A percentile compares a stretch with the other conserved stretches of the same genome.
phyloP scores from a whole-genome alignment of 2,797 vertebrate species.

The Melanotaenia parkinsoni region DNA sequence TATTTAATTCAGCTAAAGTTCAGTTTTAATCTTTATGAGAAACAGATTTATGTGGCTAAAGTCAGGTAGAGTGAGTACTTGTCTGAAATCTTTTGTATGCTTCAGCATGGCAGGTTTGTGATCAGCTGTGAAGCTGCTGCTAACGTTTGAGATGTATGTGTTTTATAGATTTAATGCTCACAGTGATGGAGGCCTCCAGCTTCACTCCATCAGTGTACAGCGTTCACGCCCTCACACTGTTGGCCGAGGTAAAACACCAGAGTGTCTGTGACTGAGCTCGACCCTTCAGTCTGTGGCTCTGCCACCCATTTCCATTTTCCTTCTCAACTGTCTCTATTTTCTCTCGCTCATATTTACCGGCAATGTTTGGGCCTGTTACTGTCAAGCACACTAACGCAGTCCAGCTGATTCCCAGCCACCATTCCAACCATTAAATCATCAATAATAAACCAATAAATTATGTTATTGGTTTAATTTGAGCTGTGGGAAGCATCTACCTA shows the following conservation, averaged over 20 bases:
- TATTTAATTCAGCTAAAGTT: constrained; percentile 18
- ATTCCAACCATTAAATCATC: constrained; percentile 24
- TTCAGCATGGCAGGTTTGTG: constrained; percentile 30
- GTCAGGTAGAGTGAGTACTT: background rate
- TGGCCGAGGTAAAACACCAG: constrained; percentile 91
- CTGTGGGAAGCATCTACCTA: constrained; percentile 24
- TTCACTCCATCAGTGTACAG: constrained; percentile 98
- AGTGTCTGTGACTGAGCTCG: constrained; percentile 22
- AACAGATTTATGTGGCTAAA: background rate
- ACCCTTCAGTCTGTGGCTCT: constrained; percentile 23
- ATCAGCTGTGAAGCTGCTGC: constrained; percentile 24
- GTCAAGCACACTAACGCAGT: constrained; percentile 13
- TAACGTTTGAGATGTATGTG: constrained; percentile 62
- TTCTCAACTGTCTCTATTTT: constrained; percentile 26
- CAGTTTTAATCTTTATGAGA: constrained; percentile 12
- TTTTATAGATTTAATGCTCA: constrained; percentile 93
- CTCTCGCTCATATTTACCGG: constrained; percentile 24
- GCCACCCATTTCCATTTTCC: constrained; percentile 12
- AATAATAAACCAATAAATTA: constrained; percentile 43
- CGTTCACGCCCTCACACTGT: constrained; percentile 94
- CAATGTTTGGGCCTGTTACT: constrained; percentile 21
- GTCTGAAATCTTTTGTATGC: constrained; percentile 6
- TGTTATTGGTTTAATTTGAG: constrained; percentile 8
- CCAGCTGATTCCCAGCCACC: constrained; percentile 32
- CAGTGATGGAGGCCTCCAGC: constrained; percentile 94